phyloP scores from a whole-genome alignment of 2,797 vertebrate genomes.

The Cryptoprocta ferox region DNA sequence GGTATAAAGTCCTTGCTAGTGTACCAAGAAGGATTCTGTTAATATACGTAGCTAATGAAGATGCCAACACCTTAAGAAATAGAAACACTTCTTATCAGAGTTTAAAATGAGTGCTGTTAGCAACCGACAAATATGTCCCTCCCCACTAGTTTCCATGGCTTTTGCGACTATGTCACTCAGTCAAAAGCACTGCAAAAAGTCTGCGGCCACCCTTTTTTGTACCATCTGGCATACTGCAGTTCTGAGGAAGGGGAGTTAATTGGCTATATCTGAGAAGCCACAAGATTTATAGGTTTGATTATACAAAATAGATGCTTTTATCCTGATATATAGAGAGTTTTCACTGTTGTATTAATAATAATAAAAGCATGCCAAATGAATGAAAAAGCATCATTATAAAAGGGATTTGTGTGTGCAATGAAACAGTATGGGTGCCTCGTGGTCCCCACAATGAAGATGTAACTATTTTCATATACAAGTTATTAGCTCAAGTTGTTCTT shows the following conservation, averaged over 20 bases:
- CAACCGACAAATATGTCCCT: neutral
- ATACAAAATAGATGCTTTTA: constrained; percentile 74
- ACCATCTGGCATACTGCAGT: constrained; percentile 68
- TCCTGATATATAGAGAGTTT: constrained; percentile 55
- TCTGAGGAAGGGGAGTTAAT: constrained; percentile 74
- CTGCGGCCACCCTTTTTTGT: neutral
- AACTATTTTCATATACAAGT: constrained; percentile 69
- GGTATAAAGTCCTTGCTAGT: neutral
- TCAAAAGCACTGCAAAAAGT: constrained; percentile 39
- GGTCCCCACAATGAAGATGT: constrained; percentile 67
- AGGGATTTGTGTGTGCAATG: neutral
- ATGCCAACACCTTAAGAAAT: constrained; percentile 62
- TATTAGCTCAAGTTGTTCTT: constrained; percentile 70
- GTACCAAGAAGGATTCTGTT: constrained; percentile 3
- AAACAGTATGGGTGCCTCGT: constrained; percentile 54
- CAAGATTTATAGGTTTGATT: constrained; percentile 82
- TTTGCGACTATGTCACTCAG: constrained; percentile 46
- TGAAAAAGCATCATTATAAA: constrained; percentile 60
- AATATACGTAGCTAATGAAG: neutral
- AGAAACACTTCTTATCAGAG: constrained; percentile 53
- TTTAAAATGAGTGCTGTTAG: constrained; percentile 72
- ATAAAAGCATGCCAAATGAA: constrained; percentile 69
- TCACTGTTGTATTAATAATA: constrained; percentile 70
- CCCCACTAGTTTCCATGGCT: neutral
- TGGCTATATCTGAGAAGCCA: constrained; percentile 70